Evolutionary conservation across 2,797 vertebrate species (phyloP).

Genomic region (Falco columbarius): DNA sequence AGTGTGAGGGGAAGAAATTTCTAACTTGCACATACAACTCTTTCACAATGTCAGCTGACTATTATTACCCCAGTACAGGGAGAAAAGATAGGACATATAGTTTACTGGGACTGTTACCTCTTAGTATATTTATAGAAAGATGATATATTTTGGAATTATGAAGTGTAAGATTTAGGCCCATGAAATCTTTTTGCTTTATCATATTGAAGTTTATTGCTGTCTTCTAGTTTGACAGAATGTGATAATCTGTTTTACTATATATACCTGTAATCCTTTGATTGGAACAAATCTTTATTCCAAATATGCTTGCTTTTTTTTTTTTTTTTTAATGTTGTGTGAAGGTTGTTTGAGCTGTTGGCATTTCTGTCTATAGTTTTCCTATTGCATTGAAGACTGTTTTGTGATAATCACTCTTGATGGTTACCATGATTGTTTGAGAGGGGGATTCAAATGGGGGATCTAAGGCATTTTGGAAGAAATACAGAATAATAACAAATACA

Average conservation of each 20-base stretch:
- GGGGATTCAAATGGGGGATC: background rate
- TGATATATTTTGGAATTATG: background rate
- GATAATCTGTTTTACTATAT: constrained; percentile 11
- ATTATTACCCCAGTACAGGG: background rate
- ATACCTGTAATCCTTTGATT: constrained; percentile 23
- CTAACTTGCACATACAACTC: background rate
- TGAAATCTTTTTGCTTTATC: constrained; percentile 15
- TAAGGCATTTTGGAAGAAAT: background rate
- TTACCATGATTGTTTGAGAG: background rate
- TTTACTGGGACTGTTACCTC: background rate
- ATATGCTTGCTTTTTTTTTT: background rate
- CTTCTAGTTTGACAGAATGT: background rate
- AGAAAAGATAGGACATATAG: background rate
- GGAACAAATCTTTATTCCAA: constrained; percentile 23
- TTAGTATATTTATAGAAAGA: background rate
- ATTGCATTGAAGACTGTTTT: background rate
- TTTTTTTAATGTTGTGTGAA: background rate
- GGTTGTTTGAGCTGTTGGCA: background rate
- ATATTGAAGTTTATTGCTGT: constrained; percentile 22
- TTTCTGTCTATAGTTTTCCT: background rate
- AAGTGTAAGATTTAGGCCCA: background rate
- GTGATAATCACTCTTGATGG: background rate
- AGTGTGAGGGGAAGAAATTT: background rate
- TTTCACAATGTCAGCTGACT: background rate
- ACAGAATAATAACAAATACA: background rate